Evolutionary conservation across 2,888 invertebrate species (phyloP).

Genomic region (Heliconius ismenius): DNA sequence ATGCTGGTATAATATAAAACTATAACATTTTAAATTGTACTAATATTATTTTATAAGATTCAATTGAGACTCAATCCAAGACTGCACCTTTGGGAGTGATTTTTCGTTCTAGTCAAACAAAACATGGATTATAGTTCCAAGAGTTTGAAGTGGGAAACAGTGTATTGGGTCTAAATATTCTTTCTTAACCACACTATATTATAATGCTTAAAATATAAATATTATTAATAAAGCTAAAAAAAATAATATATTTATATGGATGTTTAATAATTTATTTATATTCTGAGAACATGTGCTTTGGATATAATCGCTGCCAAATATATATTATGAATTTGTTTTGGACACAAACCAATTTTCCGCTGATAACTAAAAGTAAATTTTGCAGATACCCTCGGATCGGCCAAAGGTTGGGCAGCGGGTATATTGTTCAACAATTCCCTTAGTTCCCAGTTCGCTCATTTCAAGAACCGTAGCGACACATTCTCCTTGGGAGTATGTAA

Average conservation of each 20-base stretch:
- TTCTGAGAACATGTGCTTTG: not conserved
- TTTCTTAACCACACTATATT: too few relatives aligned
- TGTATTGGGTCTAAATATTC: too few relatives aligned
- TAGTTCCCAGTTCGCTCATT: slow-evolving; percentile 88
- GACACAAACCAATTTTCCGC: too few relatives aligned
- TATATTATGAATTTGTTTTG: too few relatives aligned
- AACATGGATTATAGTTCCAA: too few relatives aligned
- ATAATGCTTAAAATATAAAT: too few relatives aligned
- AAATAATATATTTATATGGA: too few relatives aligned
- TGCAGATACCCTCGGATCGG: slow-evolving; percentile 95
- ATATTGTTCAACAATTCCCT: slow-evolving; percentile 90
- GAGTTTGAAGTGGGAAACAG: too few relatives aligned
- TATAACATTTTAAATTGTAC: not conserved
- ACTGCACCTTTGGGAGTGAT: not conserved
- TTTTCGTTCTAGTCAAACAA: not conserved
- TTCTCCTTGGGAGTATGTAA: slow-evolving; percentile 99
- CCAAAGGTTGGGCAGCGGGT: slow-evolving; percentile 98
- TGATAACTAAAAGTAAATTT: slow-evolving; percentile 26
- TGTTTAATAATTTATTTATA: too few relatives aligned
- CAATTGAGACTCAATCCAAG: not conserved
- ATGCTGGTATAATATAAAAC: slow-evolving; percentile 86
- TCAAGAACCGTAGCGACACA: slow-evolving; percentile 88
- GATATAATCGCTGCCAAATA: too few relatives aligned
- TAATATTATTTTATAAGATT: not conserved
- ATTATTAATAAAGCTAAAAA: too few relatives aligned